Conservation (phyloP, 2,888 invertebrate species). For the Molorchus minor region DNA sequence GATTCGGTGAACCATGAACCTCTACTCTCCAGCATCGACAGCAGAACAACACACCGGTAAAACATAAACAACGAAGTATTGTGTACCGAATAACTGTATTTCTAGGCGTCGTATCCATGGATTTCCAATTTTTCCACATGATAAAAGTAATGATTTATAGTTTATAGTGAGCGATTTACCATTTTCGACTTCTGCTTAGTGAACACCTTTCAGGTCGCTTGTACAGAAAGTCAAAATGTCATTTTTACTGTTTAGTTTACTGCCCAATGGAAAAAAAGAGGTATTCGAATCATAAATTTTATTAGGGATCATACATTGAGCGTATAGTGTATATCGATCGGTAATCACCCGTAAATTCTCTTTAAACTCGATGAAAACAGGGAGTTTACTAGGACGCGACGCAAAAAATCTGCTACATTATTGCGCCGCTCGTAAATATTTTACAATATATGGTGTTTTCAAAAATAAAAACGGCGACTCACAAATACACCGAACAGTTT, state of each 20-base stretch:
- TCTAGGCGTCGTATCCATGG: slow-evolving; percentile 26
- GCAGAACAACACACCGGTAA: slow-evolving; percentile 1
- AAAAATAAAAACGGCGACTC: slow-evolving; percentile 5
- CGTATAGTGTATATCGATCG: slow-evolving; percentile 16
- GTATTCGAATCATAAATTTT: slow-evolving; percentile 36
- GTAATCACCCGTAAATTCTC: slow-evolving; percentile 14
- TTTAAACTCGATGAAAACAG: slow-evolving; percentile 17
- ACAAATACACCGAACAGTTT: not conserved
- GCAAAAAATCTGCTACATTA: slow-evolving; percentile 17
- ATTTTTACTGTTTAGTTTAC: slow-evolving; percentile 33
- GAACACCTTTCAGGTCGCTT: slow-evolving; percentile 46
- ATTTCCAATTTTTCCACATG: slow-evolving; percentile 46
- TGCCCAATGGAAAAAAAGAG: slow-evolving; percentile 32
- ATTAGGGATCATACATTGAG: slow-evolving; percentile 31
- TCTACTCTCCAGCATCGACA: slow-evolving; percentile 14
- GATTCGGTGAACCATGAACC: slow-evolving; percentile 48
- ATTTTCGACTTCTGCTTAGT: slow-evolving; percentile 49
- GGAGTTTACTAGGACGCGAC: not conserved
- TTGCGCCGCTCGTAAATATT: slow-evolving; percentile 12
- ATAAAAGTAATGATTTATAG: slow-evolving; percentile 50
- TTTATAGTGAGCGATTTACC: slow-evolving; percentile 48
- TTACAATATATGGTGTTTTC: slow-evolving; percentile 5
- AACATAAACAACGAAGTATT: slow-evolving; percentile 9
- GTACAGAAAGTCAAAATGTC: slow-evolving; percentile 47
- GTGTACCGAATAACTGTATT: slow-evolving; percentile 6